Evolutionary conservation across 2,797 vertebrate species (phyloP).

Genomic region (Sarcophilus harrisii): DNA sequence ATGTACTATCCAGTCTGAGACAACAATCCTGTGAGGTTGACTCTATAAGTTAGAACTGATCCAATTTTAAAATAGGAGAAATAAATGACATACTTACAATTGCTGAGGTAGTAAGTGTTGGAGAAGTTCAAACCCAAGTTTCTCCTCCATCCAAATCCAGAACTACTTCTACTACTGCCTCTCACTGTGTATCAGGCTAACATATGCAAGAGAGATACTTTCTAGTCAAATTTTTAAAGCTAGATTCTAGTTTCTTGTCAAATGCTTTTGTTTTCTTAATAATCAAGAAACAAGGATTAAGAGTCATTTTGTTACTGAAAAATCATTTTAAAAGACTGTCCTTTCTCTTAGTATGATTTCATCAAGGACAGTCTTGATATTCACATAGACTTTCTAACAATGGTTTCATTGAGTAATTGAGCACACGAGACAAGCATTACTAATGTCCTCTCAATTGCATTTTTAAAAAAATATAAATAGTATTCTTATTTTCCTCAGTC

Average conservation of each 20-base stretch:
- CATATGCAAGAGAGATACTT: neutral
- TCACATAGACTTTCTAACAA: neutral
- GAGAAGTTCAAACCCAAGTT: neutral
- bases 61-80: neutral
- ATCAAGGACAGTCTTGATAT: neutral
- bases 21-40: neutral
- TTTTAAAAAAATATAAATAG: neutral
- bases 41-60: neutral
- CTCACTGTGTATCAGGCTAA: neutral
- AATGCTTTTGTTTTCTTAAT: neutral
- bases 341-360: neutral
- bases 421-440: neutral
- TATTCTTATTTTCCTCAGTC: neutral
- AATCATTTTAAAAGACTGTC: neutral
- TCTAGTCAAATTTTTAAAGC: neutral
- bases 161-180: neutral
- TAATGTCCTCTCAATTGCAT: neutral
- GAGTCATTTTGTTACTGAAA: neutral
- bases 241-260: neutral
- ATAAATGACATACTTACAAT: neutral
- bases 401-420: neutral
- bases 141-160: neutral
- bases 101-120: neutral
- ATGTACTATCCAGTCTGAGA: neutral
- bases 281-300: neutral